Conservation (phyloP, 2,797 vertebrate genomes). For the Cossypha caffra region DNA sequence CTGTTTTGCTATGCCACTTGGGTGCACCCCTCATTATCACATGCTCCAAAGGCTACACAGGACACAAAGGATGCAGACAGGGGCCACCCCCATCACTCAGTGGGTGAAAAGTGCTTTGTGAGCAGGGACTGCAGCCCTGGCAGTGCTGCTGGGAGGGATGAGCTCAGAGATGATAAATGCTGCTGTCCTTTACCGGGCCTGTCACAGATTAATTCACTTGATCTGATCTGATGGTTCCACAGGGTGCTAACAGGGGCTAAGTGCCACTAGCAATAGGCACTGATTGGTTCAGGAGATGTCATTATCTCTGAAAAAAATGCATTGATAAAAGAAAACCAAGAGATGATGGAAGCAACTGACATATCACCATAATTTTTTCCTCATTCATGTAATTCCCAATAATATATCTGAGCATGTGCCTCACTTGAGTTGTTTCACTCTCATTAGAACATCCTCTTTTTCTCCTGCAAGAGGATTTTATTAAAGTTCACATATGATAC, state of each 20-base stretch:
- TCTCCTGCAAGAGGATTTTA: not conserved
- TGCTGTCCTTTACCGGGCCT: slow-evolving; percentile 1
- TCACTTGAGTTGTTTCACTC: not conserved
- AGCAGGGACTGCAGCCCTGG: slow-evolving; percentile 1
- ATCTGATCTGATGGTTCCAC: slow-evolving; percentile 34
- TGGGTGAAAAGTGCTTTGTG: not conserved
- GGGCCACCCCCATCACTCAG: not conserved
- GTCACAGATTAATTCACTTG: slow-evolving; percentile 41
- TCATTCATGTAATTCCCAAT: not conserved
- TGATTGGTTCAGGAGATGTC: slow-evolving; percentile 46
- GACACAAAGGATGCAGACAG: not conserved
- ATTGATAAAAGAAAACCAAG: slow-evolving; percentile 1
- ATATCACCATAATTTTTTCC: not conserved
- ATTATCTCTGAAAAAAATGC: slow-evolving; percentile 46
- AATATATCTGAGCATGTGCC: not conserved
- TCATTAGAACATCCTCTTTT: not conserved
- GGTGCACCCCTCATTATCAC: not conserved
- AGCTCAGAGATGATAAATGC: slow-evolving; percentile 10
- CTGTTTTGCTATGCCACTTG: not conserved
- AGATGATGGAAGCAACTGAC: not conserved
- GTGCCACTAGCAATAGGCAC: slow-evolving; percentile 39
- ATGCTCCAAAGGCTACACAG: not conserved
- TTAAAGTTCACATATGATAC: not conserved
- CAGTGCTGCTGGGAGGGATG: not conserved
- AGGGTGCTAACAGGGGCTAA: slow-evolving; percentile 30